A percentile compares a stretch with the other conserved stretches of the same genome.
Evolutionary conservation across 2,113 vertebrate species (phyloP).

Genomic region (Nerophis lumbriciformis): DNA sequence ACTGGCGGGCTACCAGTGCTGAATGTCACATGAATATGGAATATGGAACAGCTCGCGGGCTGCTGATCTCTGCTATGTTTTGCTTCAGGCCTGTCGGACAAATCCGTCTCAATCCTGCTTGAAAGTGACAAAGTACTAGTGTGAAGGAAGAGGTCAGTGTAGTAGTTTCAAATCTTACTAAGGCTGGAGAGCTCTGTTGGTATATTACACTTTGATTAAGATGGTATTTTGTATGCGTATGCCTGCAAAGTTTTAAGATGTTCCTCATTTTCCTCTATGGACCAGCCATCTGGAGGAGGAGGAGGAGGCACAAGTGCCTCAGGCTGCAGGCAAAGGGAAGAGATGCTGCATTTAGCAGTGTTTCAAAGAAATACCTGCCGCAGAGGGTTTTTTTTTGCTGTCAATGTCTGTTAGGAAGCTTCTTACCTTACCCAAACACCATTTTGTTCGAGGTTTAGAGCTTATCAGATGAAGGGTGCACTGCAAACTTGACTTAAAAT

Average conservation of each 20-base stretch:
- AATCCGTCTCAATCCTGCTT: slow-evolving; percentile 38
- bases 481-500: background rate
- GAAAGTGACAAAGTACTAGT: slow-evolving; percentile 37
- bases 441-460: no score
- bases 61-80: slow-evolving; percentile 39
- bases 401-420: slow-evolving; percentile 4
- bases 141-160: slow-evolving; percentile 35
- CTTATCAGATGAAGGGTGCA: no score
- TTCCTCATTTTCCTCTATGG: slow-evolving; percentile 32
- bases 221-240: slow-evolving; percentile 12
- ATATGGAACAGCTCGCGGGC: slow-evolving; percentile 29
- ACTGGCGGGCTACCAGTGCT: slow-evolving; percentile 36
- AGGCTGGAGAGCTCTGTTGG: background rate
- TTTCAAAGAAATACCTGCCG: slow-evolving; percentile 6
- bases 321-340: slow-evolving; percentile 24
- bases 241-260: slow-evolving; percentile 3
- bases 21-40: slow-evolving; percentile 63
- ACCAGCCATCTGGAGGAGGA: slow-evolving; percentile 26
- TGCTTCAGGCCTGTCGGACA: slow-evolving; percentile 34
- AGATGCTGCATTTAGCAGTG: slow-evolving; percentile 24
- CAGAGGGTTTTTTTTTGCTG: slow-evolving; percentile 2
- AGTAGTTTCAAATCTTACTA: slow-evolving; percentile 20
- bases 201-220: slow-evolving; percentile 4
- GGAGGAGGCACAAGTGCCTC: slow-evolving; percentile 27
- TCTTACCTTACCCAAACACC: background rate